These are phyloP conservation scores for Sardina pilchardus DNA, from an alignment of 2,113 vertebrate species.

Conservation along the genomic window DNA sequence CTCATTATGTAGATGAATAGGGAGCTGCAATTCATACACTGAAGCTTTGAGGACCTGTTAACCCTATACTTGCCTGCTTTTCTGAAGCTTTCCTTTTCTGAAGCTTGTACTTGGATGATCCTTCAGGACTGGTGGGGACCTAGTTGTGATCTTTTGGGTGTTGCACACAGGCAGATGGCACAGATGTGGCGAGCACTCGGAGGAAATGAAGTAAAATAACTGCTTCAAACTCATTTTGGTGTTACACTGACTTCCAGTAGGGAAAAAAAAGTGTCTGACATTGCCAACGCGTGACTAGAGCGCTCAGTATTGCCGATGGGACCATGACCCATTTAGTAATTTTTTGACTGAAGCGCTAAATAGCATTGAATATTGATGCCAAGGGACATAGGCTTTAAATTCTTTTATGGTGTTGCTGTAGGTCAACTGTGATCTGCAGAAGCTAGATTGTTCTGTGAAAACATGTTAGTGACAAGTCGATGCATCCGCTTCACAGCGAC, in stretches of 20 bases:
- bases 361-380: too few species aligned
- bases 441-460: too few species aligned
- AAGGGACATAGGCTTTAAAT: too few species aligned
- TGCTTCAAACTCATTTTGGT: too few species aligned
- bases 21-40: not conserved
- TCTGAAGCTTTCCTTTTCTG: not conserved
- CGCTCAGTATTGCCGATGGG: too few species aligned
- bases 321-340: too few species aligned
- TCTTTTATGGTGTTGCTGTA: not conserved
- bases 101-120: not conserved
- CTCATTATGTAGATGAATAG: not conserved
- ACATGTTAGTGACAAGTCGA: too few species aligned
- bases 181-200: not conserved
- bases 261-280: too few species aligned
- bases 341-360: too few species aligned
- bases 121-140: not conserved
- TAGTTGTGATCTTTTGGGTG: not conserved
- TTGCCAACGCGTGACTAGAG: too few species aligned
- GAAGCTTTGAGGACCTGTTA: not conserved
- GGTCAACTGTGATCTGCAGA: not conserved
- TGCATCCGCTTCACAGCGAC: not conserved
- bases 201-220: not conserved
- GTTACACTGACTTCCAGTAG: too few species aligned
- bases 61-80: not conserved
- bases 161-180: not conserved